phyloP scores from a whole-genome alignment of 1,140 invertebrate genomes.

The Eufriesea mexicana region DNA sequence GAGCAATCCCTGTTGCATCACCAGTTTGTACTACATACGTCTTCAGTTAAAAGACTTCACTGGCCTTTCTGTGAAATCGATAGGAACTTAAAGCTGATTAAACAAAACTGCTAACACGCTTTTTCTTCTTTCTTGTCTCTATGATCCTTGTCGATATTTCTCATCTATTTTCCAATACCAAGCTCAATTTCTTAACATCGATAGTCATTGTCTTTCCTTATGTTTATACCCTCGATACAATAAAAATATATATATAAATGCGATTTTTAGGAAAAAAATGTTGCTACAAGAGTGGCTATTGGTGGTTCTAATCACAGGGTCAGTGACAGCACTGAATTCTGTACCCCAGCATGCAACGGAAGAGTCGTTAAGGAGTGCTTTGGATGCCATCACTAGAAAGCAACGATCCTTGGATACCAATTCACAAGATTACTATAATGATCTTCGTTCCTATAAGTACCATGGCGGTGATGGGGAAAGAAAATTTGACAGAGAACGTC shows the following conservation, averaged over 20 bases:
- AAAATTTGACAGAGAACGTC: constrained; percentile 69
- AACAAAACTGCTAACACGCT: neutral
- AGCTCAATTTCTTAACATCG: neutral
- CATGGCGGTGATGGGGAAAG: constrained; percentile 65
- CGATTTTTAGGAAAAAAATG: constrained; percentile 37
- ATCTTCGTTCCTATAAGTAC: constrained; percentile 73
- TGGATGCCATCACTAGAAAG: constrained; percentile 80
- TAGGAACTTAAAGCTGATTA: constrained; percentile 36
- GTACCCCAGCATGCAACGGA: constrained; percentile 67
- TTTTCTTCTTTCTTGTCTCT: neutral
- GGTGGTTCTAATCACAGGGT: constrained; percentile 57
- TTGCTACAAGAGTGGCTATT: constrained; percentile 60
- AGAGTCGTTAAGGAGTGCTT: constrained; percentile 78
- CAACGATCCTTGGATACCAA: constrained; percentile 75
- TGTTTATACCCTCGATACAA: no score
- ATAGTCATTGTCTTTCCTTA: neutral
- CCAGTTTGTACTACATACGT: constrained; percentile 41
- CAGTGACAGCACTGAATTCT: constrained; percentile 56
- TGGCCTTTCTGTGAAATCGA: constrained; percentile 51
- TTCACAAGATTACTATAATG: constrained; percentile 72
- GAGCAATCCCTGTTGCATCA: constrained; percentile 27
- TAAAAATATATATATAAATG: no score
- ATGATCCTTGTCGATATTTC: neutral
- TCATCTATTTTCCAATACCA: neutral
- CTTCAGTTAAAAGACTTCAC: constrained; percentile 44